Conservation (phyloP, 2,797 vertebrate species). For the Rhinoraja longicauda region DNA sequence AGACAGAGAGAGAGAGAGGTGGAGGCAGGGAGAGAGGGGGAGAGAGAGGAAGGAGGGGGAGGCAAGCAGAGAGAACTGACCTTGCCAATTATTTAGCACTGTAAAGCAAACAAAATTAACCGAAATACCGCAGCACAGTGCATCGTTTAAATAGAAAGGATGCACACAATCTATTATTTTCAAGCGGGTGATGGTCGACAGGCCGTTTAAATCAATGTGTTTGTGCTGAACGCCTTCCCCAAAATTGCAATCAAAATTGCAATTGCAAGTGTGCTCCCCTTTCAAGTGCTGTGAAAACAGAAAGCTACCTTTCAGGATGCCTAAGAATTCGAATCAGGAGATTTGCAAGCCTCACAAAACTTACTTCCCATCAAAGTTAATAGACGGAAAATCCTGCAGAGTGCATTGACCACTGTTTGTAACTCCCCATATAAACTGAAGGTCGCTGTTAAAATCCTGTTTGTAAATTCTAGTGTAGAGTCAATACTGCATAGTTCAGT, state of each 20-base stretch:
- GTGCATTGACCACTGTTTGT: not conserved
- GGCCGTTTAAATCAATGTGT: not conserved
- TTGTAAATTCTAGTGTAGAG: not conserved
- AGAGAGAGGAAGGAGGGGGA: too few species aligned
- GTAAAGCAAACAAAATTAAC: not conserved
- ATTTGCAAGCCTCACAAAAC: not conserved
- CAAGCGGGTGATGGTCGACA: not conserved
- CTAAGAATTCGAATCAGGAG: not conserved
- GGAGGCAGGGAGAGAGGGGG: too few species aligned
- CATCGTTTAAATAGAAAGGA: not conserved
- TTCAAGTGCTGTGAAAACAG: not conserved
- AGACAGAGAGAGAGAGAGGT: not conserved
- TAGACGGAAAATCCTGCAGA: not conserved
- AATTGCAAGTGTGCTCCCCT: not conserved
- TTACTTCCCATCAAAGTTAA: conserved; percentile 3
- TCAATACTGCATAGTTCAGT: not conserved
- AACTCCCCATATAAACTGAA: not conserved
- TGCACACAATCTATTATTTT: not conserved
- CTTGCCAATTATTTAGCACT: not conserved
- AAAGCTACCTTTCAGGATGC: not conserved
- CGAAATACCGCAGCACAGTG: not conserved
- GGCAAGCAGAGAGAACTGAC: not conserved
- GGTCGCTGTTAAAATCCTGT: not conserved
- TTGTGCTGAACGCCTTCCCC: not conserved
- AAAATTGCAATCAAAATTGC: not conserved